Evolutionary conservation across 2,888 invertebrate species (phyloP), one percentile per base, ranked within the genome.

Genomic region (Aethes cnicana): DNA sequence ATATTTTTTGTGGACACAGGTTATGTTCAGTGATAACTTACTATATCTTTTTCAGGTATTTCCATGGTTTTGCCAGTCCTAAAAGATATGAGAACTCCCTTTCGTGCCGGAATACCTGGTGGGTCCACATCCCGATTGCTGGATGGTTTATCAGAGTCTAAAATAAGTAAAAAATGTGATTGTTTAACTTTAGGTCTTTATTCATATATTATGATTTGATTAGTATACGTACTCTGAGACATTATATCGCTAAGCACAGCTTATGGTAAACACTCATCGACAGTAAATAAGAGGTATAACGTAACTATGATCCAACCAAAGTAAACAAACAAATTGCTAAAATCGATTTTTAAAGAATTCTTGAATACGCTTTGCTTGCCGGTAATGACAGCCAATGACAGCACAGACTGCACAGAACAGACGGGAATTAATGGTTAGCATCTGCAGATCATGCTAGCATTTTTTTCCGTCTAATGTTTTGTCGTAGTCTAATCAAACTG

Each of bases 41-140:
- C 96, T 68, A 95, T 91, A 84, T 97, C 96, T 69, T 93, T 92
- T 72, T 97, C 96, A 0, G 95, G 95, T 75, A 97, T 96, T 70
- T 94, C 94, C 92, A 96, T 95, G 0, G 94, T 92, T 76, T 95
- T 95, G 5, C 96, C 95, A 23, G 94, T 95, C 63, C 95, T 91
- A 62, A 97, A 94, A 0, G 96, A 96, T 61, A 95, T 94, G 1
- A 96, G 90, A 41, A 95, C 93, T 0, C 96, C 96, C 77, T 95
- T 95, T 30, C 95, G 92, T 1, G 94, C 94, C 8, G 95, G 92
- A 0, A 96, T 95, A 0, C 94, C 95, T 8, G 94, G 93, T 0
- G 95, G 95, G 85, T 96, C 96, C 3, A 77, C 82, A 74, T 90
- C 90, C 68, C 83, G 87, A 56, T 58, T 82, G 8, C 73, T 46